These are phyloP conservation scores for Encarsia formosa DNA, from an alignment of 2,888 invertebrate genomes.

Conservation along the genomic window DNA sequence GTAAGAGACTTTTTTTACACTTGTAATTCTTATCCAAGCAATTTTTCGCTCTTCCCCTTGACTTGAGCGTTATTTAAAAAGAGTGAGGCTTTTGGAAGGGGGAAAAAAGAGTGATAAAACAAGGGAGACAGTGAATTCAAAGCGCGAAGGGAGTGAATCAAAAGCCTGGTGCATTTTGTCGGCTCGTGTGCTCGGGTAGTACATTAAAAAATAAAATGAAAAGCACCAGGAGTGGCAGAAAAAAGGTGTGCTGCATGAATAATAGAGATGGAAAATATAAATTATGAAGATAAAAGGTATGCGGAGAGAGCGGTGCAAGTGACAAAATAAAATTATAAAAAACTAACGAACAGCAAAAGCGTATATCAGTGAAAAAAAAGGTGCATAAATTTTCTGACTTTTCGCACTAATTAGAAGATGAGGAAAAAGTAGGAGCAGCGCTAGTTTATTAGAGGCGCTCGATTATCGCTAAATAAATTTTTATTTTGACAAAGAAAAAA, in stretches of 20 bases:
- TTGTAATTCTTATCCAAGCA: too few relatives aligned
- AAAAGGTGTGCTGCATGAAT: constrained; percentile 4
- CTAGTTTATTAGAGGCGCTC: background rate
- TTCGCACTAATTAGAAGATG: background rate
- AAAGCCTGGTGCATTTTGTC: too few relatives aligned
- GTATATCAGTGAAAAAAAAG: constrained; percentile 1
- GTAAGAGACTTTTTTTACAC: too few relatives aligned
- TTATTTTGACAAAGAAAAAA: too few relatives aligned
- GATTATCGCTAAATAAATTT: too few relatives aligned
- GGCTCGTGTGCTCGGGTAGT: too few relatives aligned
- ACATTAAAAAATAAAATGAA: too few relatives aligned
- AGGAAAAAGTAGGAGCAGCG: background rate
- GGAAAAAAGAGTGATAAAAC: background rate
- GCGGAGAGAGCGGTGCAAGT: background rate
- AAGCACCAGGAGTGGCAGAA: background rate
- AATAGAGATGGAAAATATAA: constrained; percentile 17
- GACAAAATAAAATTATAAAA: constrained; percentile 7
- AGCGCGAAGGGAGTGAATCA: constrained; percentile 16
- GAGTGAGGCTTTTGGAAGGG: background rate
- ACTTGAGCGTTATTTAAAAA: constrained; percentile 17
- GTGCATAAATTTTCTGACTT: background rate
- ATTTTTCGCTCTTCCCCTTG: constrained; percentile 4
- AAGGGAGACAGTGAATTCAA: background rate
- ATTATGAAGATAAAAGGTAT: constrained; percentile 14
- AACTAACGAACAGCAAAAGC: background rate